Conservation (phyloP, 1,140 invertebrate species). For the Leguminivora glycinivorella region DNA sequence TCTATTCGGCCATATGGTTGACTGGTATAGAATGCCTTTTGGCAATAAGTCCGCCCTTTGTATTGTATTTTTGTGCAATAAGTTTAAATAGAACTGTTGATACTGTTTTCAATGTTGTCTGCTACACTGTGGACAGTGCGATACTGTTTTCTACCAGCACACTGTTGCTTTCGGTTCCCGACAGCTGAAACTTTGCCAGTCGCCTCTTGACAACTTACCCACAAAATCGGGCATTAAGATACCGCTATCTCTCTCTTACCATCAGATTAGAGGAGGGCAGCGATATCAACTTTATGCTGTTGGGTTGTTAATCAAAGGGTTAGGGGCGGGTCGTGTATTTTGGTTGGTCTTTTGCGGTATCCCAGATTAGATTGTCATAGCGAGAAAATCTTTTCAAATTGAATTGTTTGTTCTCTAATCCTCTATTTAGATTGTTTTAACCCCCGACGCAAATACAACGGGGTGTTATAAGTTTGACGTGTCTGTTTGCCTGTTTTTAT, state of each 20-base stretch:
- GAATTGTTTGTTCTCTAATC: no score
- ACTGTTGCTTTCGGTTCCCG: neutral
- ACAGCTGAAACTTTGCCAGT: constrained; percentile 51
- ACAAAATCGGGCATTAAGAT: constrained; percentile 25
- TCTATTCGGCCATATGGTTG: no score
- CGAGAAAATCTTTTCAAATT: no score
- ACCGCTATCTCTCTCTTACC: constrained; percentile 8
- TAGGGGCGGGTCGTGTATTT: constrained; percentile 6
- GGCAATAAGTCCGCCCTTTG: no score
- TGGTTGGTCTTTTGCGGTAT: neutral
- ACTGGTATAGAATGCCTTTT: no score
- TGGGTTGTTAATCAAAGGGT: constrained; percentile 25
- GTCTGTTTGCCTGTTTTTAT: no score
- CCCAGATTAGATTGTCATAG: no score
- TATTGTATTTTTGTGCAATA: no score
- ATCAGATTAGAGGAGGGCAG: constrained; percentile 22
- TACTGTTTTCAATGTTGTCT: neutral
- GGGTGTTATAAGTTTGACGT: no score
- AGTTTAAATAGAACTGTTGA: no score
- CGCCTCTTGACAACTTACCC: constrained; percentile 41
- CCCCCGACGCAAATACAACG: no score
- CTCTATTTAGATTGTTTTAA: no score
- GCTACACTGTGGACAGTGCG: neutral
- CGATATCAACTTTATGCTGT: constrained; percentile 18
- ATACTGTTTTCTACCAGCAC: neutral